phyloP scores from a whole-genome alignment of 2,113 vertebrate genomes.

The Vulpes vulpes region DNA sequence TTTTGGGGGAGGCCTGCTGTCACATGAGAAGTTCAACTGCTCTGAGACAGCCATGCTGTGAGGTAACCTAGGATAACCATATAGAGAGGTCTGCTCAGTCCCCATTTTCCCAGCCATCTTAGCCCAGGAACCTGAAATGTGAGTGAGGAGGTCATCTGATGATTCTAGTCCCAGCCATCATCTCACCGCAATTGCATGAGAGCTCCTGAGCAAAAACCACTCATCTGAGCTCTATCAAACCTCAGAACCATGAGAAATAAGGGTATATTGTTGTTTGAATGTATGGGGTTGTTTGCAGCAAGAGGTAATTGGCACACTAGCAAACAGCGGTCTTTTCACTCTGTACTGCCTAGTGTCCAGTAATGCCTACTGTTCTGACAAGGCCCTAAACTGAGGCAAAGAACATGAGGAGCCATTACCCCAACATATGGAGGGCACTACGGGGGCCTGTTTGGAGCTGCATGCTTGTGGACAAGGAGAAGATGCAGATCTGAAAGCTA shows the following conservation, averaged over 20 bases:
- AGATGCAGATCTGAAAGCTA: too few relatives aligned
- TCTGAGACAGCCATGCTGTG: background rate
- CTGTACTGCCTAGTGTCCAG: background rate
- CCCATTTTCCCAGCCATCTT: background rate
- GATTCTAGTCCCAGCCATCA: background rate
- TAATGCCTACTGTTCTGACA: background rate
- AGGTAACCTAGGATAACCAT: background rate
- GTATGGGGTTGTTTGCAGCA: background rate
- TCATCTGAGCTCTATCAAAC: background rate
- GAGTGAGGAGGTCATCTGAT: background rate
- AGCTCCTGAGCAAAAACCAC: background rate
- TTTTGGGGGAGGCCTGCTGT: background rate
- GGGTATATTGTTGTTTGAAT: background rate
- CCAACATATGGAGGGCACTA: accelerated
- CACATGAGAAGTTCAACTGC: background rate
- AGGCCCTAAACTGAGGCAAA: background rate
- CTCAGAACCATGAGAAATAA: background rate
- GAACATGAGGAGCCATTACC: background rate
- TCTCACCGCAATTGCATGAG: background rate
- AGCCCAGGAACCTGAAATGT: background rate
- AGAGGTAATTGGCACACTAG: background rate
- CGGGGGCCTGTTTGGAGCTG: background rate
- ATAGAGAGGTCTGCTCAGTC: background rate
- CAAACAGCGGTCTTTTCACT: background rate
- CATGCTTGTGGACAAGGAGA: background rate